These are phyloP conservation scores for Tenthredo distinguenda DNA, from an alignment of 2,888 invertebrate species.

Conservation along the genomic window DNA sequence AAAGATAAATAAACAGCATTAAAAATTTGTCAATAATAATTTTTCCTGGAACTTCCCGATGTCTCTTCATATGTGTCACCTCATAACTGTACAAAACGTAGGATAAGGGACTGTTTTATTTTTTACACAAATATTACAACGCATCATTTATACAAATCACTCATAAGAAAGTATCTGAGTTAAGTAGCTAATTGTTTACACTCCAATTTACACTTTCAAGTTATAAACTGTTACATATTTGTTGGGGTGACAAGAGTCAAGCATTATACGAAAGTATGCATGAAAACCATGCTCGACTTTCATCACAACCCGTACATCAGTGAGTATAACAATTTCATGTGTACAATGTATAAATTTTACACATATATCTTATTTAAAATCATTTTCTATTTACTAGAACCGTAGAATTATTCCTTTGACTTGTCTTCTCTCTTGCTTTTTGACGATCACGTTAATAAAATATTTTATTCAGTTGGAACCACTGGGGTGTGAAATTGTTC, in stretches of 20 bases:
- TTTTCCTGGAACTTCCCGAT: neutral
- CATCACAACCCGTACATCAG: slow-evolving; percentile 28
- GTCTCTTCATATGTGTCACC: slow-evolving; percentile 18
- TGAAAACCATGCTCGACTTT: slow-evolving; percentile 14
- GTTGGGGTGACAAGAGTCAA: slow-evolving; percentile 27
- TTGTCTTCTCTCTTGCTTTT: slow-evolving; percentile 40
- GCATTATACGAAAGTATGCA: neutral
- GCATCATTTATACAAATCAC: slow-evolving; percentile 35
- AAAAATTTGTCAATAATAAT: slow-evolving; percentile 30
- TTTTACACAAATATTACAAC: slow-evolving; percentile 35
- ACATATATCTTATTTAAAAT: slow-evolving; percentile 20
- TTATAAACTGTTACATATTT: slow-evolving; percentile 13
- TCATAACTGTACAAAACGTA: slow-evolving; percentile 19
- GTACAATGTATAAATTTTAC: slow-evolving; percentile 5
- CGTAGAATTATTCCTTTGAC: neutral
- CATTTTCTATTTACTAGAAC: neutral
- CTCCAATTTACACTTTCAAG: neutral
- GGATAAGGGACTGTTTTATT: slow-evolving; percentile 16
- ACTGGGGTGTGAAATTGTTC: neutral
- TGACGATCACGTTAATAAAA: neutral
- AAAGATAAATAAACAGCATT: slow-evolving; percentile 67
- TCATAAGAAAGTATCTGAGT: slow-evolving; percentile 10
- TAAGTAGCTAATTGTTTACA: slow-evolving; percentile 23
- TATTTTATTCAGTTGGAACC: neutral
- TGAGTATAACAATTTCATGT: slow-evolving; percentile 21